Evolutionary conservation across 2,113 vertebrate species (phyloP), one percentile per base, ranked within the genome.

Genomic region (Protobothrops mucrosquamatus): DNA sequence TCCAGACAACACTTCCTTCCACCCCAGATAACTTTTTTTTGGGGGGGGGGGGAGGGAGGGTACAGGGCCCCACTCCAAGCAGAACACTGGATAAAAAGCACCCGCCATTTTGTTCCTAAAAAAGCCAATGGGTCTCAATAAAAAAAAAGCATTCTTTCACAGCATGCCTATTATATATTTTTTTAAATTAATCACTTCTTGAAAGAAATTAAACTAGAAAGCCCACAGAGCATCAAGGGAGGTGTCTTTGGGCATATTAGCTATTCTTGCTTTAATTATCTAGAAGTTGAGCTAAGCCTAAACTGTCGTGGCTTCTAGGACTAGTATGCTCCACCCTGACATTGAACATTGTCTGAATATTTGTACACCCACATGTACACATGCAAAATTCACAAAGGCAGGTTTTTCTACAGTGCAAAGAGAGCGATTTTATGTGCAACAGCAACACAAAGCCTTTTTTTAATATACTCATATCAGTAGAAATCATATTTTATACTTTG

Each of bases 11-110:
- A 39, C 2, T 39, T 81, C 34, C 2, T 39, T 39, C 34, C 69
- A 81, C 7, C 34, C 2, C 34, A 81, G 2, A 81, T 39, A 39
- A 81, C 2, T 43, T 81, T 20, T 81, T 39, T 39, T 56, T 18
- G 15, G 12, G 0, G 14, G 7, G 74, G 64, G 1, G 0, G 15
- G n/a, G n/a, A 5, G 1, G 34, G 2, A 20, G 6, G 6, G 18
- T 43, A 22, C 74, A 43, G 39, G 18, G 74, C 34, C n/a, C 3
- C 34, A 43, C 34, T 81, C 34, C 18, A 81, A 81, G 22, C 18
- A 81, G 18, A 43, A 81, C 74, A 81, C 34, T 81, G 34, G 18
- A 81, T 18, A 81, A 43, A 7, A 9, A 22, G n/a, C 69, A 81
- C 18, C 18, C 34, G n/a, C 15, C 69, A 39, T 81, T 81, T 22